phyloP scores from a whole-genome alignment of 92 coral and sea anemone species.

The Pocillopora meandrina region DNA sequence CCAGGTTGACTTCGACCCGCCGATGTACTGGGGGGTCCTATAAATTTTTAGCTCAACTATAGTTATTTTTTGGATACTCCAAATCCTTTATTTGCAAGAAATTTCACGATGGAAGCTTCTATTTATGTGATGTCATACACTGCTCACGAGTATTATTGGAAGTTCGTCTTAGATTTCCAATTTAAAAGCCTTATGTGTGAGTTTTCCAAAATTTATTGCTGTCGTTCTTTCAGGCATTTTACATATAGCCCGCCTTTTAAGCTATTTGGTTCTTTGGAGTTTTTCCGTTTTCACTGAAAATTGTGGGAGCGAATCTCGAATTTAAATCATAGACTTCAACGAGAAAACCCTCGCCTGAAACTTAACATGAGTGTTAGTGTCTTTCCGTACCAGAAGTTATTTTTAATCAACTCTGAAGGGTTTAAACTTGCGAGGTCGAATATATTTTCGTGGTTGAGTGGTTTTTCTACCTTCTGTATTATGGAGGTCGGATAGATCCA shows the following conservation, averaged over 20 bases:
- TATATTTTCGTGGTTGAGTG: slow-evolving; percentile 13
- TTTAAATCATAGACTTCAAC: too few species aligned
- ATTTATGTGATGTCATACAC: neutral
- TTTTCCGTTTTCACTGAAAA: neutral
- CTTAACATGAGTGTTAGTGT: neutral
- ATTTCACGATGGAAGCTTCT: slow-evolving; percentile 1
- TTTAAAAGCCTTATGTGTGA: neutral
- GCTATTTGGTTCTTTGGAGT: neutral
- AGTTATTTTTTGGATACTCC: neutral
- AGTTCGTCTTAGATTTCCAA: neutral
- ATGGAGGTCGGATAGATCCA: neutral
- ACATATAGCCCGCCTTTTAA: slow-evolving; percentile 20
- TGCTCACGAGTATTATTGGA: neutral
- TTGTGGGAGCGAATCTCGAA: neutral
- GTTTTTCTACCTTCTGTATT: neutral
- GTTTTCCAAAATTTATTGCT: neutral
- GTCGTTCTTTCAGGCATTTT: neutral
- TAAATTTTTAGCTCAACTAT: too few species aligned
- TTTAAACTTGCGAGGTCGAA: neutral
- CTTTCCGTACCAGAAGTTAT: neutral
- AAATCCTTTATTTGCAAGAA: neutral
- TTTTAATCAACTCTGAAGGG: neutral
- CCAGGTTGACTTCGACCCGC: neutral
- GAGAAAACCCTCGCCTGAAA: neutral
- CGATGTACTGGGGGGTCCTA: too few species aligned